phyloP scores from a whole-genome alignment of 2,888 invertebrate species.

The Drosophila mimetica region DNA sequence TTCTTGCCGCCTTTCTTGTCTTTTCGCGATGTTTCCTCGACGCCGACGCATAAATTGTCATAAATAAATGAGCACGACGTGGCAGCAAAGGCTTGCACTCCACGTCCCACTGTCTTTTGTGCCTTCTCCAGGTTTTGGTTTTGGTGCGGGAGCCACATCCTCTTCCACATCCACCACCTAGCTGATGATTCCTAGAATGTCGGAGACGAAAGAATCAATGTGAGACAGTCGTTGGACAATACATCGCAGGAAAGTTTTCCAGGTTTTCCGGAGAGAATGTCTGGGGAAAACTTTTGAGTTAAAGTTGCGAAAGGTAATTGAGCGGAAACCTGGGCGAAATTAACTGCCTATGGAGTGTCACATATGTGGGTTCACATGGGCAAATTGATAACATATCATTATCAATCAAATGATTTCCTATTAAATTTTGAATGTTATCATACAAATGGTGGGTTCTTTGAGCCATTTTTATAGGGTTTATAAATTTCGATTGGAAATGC shows the following conservation, averaged over 20 bases:
- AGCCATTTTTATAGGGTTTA: no score
- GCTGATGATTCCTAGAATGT: not conserved
- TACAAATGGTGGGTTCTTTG: no score
- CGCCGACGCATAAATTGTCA: slow-evolving; percentile 34
- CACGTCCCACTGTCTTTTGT: slow-evolving; percentile 6
- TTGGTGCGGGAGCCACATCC: not conserved
- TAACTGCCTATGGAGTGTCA: slow-evolving; percentile 71
- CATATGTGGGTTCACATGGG: not conserved
- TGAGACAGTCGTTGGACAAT: slow-evolving; percentile 14
- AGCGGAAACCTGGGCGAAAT: slow-evolving; percentile 84
- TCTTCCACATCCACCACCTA: not conserved
- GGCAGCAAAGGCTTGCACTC: slow-evolving; percentile 23
- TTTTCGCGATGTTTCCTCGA: slow-evolving; percentile 20
- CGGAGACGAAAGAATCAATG: slow-evolving; percentile 1
- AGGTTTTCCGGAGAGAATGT: not conserved
- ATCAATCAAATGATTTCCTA: no score
- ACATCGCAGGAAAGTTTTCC: slow-evolving; percentile 21
- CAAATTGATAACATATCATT: not conserved
- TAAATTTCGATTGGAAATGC: no score
- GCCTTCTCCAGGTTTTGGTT: no score
- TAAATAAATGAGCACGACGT: slow-evolving; percentile 44
- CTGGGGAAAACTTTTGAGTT: slow-evolving; percentile 29
- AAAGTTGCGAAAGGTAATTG: slow-evolving; percentile 82
- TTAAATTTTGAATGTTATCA: no score
- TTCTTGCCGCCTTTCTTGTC: slow-evolving; percentile 53